Percentiles rank a stretch among this genome's conserved stretches.
Evolutionary conservation across 2,888 invertebrate genomes (phyloP).

Genomic region (Pyrochroa serraticornis): DNA sequence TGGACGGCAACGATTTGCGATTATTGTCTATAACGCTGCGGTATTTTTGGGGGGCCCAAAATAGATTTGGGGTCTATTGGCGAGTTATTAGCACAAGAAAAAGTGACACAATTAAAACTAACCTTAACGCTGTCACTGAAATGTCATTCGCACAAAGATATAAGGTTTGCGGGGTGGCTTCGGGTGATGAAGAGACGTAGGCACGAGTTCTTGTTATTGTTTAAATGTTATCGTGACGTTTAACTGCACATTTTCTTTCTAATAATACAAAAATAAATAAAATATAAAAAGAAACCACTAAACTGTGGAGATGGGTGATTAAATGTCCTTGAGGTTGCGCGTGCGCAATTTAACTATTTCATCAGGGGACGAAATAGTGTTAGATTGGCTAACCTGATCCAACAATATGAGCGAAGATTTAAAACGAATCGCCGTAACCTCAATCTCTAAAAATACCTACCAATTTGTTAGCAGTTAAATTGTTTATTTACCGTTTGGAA

Average conservation of each 20-base stretch:
- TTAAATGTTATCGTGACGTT: background rate
- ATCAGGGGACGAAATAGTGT: background rate
- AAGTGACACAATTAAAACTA: slow-evolving; percentile 25
- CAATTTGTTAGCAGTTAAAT: too few species aligned
- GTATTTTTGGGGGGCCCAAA: background rate
- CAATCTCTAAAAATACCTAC: too few species aligned
- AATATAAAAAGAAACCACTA: slow-evolving; percentile 26
- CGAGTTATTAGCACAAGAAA: slow-evolving; percentile 9
- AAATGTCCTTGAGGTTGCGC: slow-evolving; percentile 21
- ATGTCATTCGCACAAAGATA: slow-evolving; percentile 15
- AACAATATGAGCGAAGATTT: background rate
- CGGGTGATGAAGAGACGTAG: slow-evolving; percentile 1
- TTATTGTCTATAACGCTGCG: background rate
- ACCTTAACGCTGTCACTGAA: slow-evolving; percentile 22
- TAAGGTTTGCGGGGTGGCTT: slow-evolving; percentile 9
- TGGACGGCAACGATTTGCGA: background rate
- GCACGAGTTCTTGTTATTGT: slow-evolving; percentile 9
- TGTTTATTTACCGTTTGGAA: too few species aligned
- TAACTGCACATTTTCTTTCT: slow-evolving; percentile 16
- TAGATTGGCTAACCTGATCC: background rate
- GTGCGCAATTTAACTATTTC: background rate
- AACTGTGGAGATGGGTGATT: slow-evolving; percentile 19
- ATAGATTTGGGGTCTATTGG: background rate
- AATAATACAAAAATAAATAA: slow-evolving; percentile 21
- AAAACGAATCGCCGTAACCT: too few species aligned